Evolutionary conservation across 1,140 invertebrate species (phyloP), one percentile per base, ranked within the genome.

Genomic region (Sesamia nonagrioides): DNA sequence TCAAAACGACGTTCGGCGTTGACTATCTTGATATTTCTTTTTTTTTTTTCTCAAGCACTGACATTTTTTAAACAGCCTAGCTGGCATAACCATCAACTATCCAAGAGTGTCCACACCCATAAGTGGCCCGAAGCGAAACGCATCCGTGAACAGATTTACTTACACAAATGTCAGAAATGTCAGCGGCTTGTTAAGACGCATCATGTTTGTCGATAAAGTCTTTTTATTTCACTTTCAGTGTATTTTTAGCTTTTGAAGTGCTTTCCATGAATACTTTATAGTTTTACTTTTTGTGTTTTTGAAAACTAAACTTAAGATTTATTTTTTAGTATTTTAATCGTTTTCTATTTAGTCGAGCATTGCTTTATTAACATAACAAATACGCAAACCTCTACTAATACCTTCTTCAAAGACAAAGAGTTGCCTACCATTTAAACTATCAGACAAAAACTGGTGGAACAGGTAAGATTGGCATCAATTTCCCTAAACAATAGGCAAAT

Each of bases 91-190:
- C 40, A 60, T 74, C 40, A 45, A 45, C 11, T 18, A 21, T 66
- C 9, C 35, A 13, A 45, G 35, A 27, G 37, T 42, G n/a, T 15
- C 52, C 37, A 18, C 50, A 6, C 35, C 17, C 50, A 27, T 60
- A 74, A 74, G 71, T 74, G 71, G 52, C 54, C 35, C 35, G 42
- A 21, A 50, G 17, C 17, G 71, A 56, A 60, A 74, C 56, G 71
- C 52, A 60, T 74, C 54, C 54, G 71, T 45, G 17, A 54, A 74
- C 71, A 74, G 71, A 74, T 74, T 74, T 74, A 74, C 71, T 74
- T 74, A 74, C 37, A 42, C 18, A 45, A 45, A 56, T 40, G 71
- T 74, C 71, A 60, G 6, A 42, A 60, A n/a, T 27, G 54, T 74
- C 71, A 58, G 40, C 54, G 56, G 54, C 71, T 74, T 74, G 71